Evolutionary conservation across 2,888 invertebrate species (phyloP).

Genomic region (Mythimna impura): DNA sequence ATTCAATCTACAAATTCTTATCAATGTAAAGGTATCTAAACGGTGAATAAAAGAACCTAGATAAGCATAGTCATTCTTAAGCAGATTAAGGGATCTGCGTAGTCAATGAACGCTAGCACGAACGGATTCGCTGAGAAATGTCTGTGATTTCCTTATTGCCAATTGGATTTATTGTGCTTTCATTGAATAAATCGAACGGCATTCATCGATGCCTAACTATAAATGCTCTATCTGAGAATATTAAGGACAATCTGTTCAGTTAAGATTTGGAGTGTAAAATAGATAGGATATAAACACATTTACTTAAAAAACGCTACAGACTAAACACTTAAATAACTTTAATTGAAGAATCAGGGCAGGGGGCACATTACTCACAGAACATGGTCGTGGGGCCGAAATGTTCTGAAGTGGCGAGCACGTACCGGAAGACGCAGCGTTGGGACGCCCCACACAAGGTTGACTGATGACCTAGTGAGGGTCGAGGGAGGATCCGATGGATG

Average conservation of each 20-base stretch:
- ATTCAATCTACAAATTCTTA: neutral
- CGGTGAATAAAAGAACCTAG: slow-evolving; percentile 11
- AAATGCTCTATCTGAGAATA: neutral
- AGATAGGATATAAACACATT: neutral
- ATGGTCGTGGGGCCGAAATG: no score
- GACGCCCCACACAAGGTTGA: no score
- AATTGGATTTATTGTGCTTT: slow-evolving; percentile 38
- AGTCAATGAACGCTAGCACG: slow-evolving; percentile 33
- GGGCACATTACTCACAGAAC: no score
- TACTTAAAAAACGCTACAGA: no score
- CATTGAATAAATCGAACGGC: slow-evolving; percentile 30
- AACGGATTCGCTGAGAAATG: slow-evolving; percentile 41
- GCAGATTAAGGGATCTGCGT: slow-evolving; percentile 40
- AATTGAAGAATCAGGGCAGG: no score
- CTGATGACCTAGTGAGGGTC: no score
- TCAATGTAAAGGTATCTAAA: neutral
- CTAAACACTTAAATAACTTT: no score
- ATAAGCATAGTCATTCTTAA: slow-evolving; percentile 32
- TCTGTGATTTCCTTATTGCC: slow-evolving; percentile 35
- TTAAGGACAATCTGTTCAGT: neutral
- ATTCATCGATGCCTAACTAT: slow-evolving; percentile 19
- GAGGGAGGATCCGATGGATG: no score
- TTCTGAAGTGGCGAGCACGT: no score
- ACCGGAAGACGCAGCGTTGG: no score
- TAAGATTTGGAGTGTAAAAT: neutral